These are phyloP conservation scores for Halyomorpha halys DNA, from an alignment of 1,140 invertebrate genomes.

Conservation along the genomic window DNA sequence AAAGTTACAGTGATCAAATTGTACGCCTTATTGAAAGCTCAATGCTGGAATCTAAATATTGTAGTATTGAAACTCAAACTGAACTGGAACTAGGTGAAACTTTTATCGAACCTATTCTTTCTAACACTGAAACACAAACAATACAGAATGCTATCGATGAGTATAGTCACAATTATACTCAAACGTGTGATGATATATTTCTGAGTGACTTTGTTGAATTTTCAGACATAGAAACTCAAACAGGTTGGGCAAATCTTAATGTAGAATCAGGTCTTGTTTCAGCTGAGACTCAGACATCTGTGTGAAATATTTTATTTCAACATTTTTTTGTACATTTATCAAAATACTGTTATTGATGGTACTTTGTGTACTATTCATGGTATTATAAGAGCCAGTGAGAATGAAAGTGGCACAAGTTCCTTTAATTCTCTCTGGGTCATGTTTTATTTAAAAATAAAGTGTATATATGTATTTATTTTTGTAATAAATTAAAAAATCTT, in stretches of 20 bases:
- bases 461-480: no score
- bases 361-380: no score
- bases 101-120: constrained; percentile 20
- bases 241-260: constrained; percentile 19
- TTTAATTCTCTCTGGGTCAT: no score
- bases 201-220: constrained; percentile 26
- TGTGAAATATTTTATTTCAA: neutral
- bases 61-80: constrained; percentile 26
- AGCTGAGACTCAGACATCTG: constrained; percentile 23
- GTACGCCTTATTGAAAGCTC: constrained; percentile 17
- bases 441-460: no score
- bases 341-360: no score
- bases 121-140: constrained; percentile 25
- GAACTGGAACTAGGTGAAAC: constrained; percentile 16
- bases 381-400: no score
- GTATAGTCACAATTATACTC: constrained; percentile 27
- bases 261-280: constrained; percentile 19
- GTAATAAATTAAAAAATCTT: no score
- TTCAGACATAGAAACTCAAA: constrained; percentile 27
- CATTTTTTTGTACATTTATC: neutral
- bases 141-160: constrained; percentile 22
- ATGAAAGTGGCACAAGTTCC: no score
- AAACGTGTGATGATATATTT: constrained; percentile 22
- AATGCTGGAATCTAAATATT: constrained; percentile 19
- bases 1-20: constrained; percentile 5